These are phyloP conservation scores for Pinctada fucata DNA, from an alignment of 2,888 invertebrate species.

Conservation along the genomic window DNA sequence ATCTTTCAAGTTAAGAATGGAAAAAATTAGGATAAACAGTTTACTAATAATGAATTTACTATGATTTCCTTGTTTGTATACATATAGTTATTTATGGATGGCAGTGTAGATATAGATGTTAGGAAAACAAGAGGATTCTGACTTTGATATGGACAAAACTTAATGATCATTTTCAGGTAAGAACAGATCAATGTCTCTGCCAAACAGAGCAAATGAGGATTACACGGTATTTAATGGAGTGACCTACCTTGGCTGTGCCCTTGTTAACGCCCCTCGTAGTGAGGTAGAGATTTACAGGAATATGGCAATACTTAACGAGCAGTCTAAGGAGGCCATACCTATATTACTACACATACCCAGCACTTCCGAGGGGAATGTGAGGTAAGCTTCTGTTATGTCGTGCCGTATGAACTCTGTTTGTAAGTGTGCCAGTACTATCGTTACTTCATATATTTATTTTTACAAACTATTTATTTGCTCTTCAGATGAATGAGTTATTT, in stretches of 20 bases:
- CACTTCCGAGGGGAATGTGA: conserved; percentile 93
- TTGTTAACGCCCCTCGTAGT: conserved; percentile 93
- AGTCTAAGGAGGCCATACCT: conserved; percentile 87
- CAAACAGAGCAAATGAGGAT: conserved; percentile 64
- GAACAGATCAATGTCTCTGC: conserved; percentile 66
- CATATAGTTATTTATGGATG: too few relatives aligned
- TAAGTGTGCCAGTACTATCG: too few relatives aligned
- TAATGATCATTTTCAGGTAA: conserved; percentile 43
- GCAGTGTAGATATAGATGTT: too few relatives aligned
- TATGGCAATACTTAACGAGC: conserved; percentile 93
- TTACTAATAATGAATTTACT: too few relatives aligned
- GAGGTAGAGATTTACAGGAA: conserved; percentile 94
- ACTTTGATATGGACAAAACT: too few relatives aligned
- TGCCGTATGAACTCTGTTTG: neutral
- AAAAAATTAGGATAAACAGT: too few relatives aligned
- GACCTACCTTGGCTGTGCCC: conserved; percentile 93
- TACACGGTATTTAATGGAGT: conserved; percentile 89
- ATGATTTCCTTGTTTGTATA: too few relatives aligned
- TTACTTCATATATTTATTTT: too few relatives aligned
- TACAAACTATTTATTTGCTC: neutral
- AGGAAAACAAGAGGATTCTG: too few relatives aligned
- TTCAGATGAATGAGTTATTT: neutral
- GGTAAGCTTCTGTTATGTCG: conserved; percentile 80
- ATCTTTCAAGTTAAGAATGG: too few relatives aligned
- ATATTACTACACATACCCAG: conserved; percentile 95